Evolutionary conservation across 1,140 invertebrate genomes (phyloP).

Genomic region (Brachionus angularis): DNA sequence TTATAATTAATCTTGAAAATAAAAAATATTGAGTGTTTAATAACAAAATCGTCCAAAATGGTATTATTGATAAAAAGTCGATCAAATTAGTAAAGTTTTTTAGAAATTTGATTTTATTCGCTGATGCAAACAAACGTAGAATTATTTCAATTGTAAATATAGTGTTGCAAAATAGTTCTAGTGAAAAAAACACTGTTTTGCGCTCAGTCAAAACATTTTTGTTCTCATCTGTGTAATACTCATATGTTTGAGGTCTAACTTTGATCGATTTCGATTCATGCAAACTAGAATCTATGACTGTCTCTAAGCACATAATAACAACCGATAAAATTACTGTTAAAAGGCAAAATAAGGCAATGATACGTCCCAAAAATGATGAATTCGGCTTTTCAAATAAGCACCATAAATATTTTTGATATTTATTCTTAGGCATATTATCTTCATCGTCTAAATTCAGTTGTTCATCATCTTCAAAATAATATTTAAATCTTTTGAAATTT

Average conservation of each 20-base stretch:
- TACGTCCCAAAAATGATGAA: background rate
- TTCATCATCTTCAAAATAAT: slow-evolving; percentile 24
- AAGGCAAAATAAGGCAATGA: slow-evolving; percentile 14
- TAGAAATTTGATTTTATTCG: slow-evolving; percentile 93
- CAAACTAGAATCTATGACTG: slow-evolving; percentile 62
- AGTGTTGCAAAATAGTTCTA: slow-evolving; percentile 87
- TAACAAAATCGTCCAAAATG: slow-evolving; percentile 77
- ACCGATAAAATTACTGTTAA: slow-evolving; percentile 71
- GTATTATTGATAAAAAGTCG: slow-evolving; percentile 97
- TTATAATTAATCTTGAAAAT: background rate
- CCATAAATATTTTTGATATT: slow-evolving; percentile 1
- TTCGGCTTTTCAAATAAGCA: background rate
- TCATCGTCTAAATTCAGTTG: slow-evolving; percentile 9
- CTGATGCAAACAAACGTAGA: slow-evolving; percentile 82
- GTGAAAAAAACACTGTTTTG: slow-evolving; percentile 68
- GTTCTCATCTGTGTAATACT: background rate
- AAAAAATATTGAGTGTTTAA: background rate
- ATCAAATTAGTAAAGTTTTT: slow-evolving; percentile 96
- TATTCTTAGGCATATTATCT: slow-evolving; percentile 2
- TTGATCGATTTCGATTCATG: background rate
- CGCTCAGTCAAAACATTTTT: background rate
- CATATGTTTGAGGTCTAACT: no score
- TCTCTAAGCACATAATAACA: slow-evolving; percentile 92
- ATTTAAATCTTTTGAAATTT: slow-evolving; percentile 1
- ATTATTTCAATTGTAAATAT: slow-evolving; percentile 98